Percentiles rank a stretch among this genome's conserved stretches.
Evolutionary conservation across 2,113 vertebrate genomes (phyloP).

Genomic region (Bucco capensis): DNA sequence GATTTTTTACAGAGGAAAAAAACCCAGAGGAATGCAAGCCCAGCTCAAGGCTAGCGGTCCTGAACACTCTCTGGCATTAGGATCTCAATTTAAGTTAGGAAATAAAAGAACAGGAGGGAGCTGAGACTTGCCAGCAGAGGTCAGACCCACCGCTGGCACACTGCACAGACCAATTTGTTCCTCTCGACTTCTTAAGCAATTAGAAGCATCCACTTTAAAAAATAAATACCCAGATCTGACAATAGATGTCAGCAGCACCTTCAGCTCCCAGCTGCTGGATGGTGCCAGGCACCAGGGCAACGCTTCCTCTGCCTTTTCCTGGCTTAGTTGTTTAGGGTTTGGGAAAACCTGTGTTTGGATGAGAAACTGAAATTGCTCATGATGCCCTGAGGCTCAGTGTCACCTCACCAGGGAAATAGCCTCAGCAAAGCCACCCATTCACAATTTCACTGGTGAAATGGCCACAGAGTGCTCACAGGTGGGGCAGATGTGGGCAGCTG

Average conservation of each 20-base stretch:
- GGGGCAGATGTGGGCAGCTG: too few species aligned
- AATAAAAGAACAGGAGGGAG: not conserved
- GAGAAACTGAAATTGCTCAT: not conserved
- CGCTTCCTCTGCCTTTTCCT: not conserved
- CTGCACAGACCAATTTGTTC: not conserved
- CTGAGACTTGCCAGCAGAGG: not conserved
- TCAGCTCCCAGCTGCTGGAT: not conserved
- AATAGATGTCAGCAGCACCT: conserved; percentile 18
- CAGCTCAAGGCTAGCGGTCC: not conserved
- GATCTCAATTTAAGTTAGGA: not conserved
- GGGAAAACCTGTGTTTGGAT: accelerated
- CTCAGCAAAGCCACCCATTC: not conserved
- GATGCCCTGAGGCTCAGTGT: not conserved
- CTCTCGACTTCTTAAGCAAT: not conserved
- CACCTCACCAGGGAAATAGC: not conserved
- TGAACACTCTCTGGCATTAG: accelerated
- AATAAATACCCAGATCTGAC: not conserved
- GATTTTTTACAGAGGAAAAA: not conserved
- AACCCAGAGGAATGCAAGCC: not conserved
- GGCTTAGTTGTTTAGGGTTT: not conserved
- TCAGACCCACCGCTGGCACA: accelerated
- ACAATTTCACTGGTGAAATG: too few species aligned
- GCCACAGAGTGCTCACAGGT: too few species aligned
- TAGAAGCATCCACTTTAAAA: not conserved
- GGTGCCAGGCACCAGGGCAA: not conserved